A percentile compares a stretch with the other conserved stretches of the same genome.
Evolutionary conservation across 2,888 invertebrate species (phyloP).

Genomic region (Seira musarum): DNA sequence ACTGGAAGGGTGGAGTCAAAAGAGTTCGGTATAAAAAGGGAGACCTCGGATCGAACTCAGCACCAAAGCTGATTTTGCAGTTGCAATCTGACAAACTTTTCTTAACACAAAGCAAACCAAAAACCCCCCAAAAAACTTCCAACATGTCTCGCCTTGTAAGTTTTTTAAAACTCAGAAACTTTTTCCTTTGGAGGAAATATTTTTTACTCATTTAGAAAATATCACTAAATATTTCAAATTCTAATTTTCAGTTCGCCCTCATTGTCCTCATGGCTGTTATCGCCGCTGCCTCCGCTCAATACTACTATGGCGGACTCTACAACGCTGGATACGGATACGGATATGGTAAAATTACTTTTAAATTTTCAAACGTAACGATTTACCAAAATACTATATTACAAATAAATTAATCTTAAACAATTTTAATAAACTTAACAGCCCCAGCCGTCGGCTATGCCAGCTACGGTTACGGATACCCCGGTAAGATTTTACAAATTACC

Average conservation of each 20-base stretch:
- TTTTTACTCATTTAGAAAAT: not conserved
- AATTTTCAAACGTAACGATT: not conserved
- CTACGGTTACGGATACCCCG: constrained; percentile 23
- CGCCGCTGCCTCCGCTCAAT: constrained; percentile 45
- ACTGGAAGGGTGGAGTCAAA: constrained; percentile 39
- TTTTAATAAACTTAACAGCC: too few relatives aligned
- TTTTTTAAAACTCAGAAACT: not conserved
- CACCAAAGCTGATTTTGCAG: constrained; percentile 43
- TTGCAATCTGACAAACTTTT: constrained; percentile 48
- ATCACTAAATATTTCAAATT: not conserved
- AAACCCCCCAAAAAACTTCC: constrained; percentile 38
- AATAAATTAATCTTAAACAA: too few relatives aligned
- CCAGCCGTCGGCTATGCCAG: constrained; percentile 17
- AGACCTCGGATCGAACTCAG: not conserved
- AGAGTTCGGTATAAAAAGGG: constrained; percentile 35
- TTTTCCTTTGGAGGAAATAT: not conserved
- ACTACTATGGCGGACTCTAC: constrained; percentile 27
- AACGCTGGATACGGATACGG: constrained; percentile 11
- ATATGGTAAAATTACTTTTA: too few relatives aligned
- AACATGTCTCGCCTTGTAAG: constrained; percentile 58
- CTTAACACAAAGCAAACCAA: constrained; percentile 31
- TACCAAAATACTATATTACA: constrained; percentile 4
- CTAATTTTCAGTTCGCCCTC: constrained; percentile 50
- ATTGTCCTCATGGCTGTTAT: constrained; percentile 50
- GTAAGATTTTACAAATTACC: too few relatives aligned